Evolutionary conservation across 2,888 invertebrate species (phyloP), one percentile per base, ranked within the genome.

Genomic region (Anthoptus insignis): DNA sequence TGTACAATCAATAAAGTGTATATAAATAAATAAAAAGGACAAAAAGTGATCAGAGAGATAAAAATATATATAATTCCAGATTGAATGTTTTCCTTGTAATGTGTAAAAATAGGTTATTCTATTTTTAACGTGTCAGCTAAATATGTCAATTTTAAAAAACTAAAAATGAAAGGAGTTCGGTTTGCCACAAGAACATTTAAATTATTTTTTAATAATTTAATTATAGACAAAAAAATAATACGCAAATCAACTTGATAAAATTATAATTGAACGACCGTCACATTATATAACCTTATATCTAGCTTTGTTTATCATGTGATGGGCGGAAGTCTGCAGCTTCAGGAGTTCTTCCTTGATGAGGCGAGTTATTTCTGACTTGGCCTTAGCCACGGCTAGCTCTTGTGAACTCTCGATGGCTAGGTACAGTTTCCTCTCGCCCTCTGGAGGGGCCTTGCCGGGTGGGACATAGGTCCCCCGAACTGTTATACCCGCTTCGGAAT

Each of bases 351-450:
- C 99, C 86, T 99, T 99, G 82, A 99, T 99, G 60, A 99, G 95
- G 27, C 99, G 95, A 0, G 99, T 98, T 60, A 99, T 99, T 91
- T 99, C 99, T 2, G 98, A 97, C 88, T 99, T 99, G 0, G 99
- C 99, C 86, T 98, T 98, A 59, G 98, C 97, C 11, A 99, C 98
- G 1, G 99, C 98, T 70, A 99, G 94, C 84, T 99, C 99, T 79
- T 98, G 98, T 2, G 99, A 99, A 77, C 99, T 99, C 86, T 99
- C 99, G 76, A 99, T 99, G n/a, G 99, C 99, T 73, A 99, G 94
- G 89, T 99, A 99, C 0, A 99, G 94, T 83, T 99, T 99, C 19
- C 99, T 94, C 79, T 99, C 99, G 24, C 98, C 98, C 73, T 98
- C 98, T 0, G 98, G 98, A 0, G 98, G 97, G 13, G 95, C 93